Evolutionary conservation across 2,888 invertebrate species (phyloP), one percentile per base, ranked within the genome.

Genomic region (Notodromas monacha): DNA sequence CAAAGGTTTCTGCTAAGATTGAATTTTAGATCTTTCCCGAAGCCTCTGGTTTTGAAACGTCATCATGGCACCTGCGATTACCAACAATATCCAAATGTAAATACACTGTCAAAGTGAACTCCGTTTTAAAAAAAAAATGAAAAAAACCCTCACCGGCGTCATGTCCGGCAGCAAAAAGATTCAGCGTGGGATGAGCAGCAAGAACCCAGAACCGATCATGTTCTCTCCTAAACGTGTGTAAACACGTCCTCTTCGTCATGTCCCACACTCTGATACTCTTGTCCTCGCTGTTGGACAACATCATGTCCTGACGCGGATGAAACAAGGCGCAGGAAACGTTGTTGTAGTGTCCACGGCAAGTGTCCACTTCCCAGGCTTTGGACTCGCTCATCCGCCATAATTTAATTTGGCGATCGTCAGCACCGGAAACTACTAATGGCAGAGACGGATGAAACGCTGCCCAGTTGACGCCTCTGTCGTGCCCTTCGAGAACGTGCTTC

Each of bases 301-400:
- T 77, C 15, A 92, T 57, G 45, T 99, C 96, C 48, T 89, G 81
- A 12, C 84, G 60, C 1, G 96, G 89, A 53, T 96, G 92, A 55
- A 96, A 96, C 28, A 86, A 52, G 0, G 76, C 84, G 45, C 89
- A 89, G 0, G 89, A 92, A 2, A 96, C 92, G 50, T 99, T 99
- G 57, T 92, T 86, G 57, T 92, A 96, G 49, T 96, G 96, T 0
- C 96, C 96, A n/a, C 96, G 66, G 42, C 89, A 96, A 1, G 89
- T 84, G 52, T 99, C 96, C 27, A 96, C 79, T 48, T 96, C 92
- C 89, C 89, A 92, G 0, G 89, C 92, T 56, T 77, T 76, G n/a
- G 74, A 65, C 50, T 86, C 86, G 45, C 86, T 89, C 84, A 86
- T 86, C 36, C 96, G 60, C 92, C 92, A 96, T 39, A 96, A 56